Evolutionary conservation across 2,797 vertebrate genomes (phyloP).

Genomic region (Acanthurus leucopareius): DNA sequence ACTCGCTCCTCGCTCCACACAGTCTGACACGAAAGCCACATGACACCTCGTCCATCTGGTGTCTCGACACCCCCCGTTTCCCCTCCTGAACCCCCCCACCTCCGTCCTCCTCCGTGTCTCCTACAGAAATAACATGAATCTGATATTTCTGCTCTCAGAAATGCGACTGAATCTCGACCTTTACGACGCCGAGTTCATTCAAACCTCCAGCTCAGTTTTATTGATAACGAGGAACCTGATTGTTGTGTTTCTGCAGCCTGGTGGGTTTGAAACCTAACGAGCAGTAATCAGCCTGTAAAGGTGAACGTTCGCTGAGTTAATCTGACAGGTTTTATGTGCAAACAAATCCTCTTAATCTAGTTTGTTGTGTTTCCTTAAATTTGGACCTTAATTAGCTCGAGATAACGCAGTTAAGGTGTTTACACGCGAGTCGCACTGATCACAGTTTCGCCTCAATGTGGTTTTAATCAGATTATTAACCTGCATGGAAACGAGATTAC

Average conservation of each 20-base stretch:
- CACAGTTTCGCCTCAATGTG: constrained; percentile 15
- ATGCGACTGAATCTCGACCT: no score
- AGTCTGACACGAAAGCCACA: constrained; percentile 51
- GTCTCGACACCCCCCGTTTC: constrained; percentile 48
- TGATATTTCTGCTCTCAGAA: neutral
- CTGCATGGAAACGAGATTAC: neutral
- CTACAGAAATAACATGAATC: neutral
- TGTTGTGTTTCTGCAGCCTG: no score
- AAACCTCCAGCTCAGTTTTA: no score
- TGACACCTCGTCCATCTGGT: constrained; percentile 61
- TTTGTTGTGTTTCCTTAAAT: neutral
- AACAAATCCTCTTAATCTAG: no score
- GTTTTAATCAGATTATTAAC: neutral
- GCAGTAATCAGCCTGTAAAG: neutral
- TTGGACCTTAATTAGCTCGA: neutral
- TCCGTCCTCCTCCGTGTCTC: constrained; percentile 10
- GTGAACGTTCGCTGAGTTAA: neutral
- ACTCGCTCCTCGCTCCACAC: constrained; percentile 6
- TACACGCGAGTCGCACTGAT: constrained; percentile 3
- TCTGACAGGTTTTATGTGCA: neutral
- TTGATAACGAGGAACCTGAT: no score
- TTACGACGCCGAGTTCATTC: no score
- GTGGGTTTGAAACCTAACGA: no score
- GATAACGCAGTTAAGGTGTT: constrained; percentile 29
- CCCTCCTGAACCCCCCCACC: neutral